phyloP scores from a whole-genome alignment of 2,797 vertebrate species.

The Artibeus lituratus region DNA sequence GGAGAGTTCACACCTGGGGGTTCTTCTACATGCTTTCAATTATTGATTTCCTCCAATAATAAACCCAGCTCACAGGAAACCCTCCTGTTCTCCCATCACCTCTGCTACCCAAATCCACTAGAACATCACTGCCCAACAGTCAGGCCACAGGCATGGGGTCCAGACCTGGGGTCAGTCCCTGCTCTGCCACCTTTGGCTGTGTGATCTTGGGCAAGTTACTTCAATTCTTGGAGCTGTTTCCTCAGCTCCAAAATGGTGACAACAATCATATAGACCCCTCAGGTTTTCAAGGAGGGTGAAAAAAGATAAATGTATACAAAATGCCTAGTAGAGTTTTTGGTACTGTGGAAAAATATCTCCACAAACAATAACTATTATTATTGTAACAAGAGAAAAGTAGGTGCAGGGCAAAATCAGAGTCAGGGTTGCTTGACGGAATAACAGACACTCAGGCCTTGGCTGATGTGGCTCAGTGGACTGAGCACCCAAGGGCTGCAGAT shows the following conservation, averaged over 20 bases:
- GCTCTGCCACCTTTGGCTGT: background rate
- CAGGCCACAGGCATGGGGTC: background rate
- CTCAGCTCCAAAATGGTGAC: background rate
- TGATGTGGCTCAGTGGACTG: too few species aligned
- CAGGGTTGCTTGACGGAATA: background rate
- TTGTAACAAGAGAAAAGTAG: background rate
- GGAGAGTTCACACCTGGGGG: background rate
- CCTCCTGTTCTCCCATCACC: background rate
- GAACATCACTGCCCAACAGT: background rate
- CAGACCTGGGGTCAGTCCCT: background rate
- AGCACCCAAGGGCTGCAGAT: too few species aligned
- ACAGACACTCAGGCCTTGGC: background rate
- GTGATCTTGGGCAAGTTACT: background rate
- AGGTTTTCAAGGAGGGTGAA: background rate
- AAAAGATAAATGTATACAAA: background rate
- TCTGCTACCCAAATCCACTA: background rate
- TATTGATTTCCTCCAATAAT: background rate
- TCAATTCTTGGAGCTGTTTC: background rate
- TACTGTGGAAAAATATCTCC: background rate
- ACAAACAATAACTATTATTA: constrained; percentile 10
- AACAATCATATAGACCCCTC: background rate
- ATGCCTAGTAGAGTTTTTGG: background rate
- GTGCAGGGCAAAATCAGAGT: background rate
- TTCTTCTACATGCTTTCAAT: background rate
- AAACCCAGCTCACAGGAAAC: background rate